phyloP scores from a whole-genome alignment of 2,888 invertebrate genomes.

The Chamaedrilus cognettii region DNA sequence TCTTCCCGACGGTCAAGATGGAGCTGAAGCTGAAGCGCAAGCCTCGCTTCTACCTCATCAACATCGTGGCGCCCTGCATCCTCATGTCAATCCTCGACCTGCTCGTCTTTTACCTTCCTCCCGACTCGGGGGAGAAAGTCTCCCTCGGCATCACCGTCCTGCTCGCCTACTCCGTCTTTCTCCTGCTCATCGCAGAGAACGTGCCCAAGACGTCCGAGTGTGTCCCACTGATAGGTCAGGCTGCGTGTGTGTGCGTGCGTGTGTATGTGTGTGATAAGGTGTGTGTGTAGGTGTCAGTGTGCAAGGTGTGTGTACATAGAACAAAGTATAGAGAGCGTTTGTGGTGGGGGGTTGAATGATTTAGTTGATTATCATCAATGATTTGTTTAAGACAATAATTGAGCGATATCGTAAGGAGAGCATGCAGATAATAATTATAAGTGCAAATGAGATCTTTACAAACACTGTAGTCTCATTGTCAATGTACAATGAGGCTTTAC shows the following conservation, averaged over 20 bases:
- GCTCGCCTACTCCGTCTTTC: conserved; percentile 48
- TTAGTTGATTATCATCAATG: no score
- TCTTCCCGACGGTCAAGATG: conserved; percentile 42
- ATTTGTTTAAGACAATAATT: no score
- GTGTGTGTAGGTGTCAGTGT: no score
- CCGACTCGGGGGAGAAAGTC: conserved; percentile 49
- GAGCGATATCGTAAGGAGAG: no score
- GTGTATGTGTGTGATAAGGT: no score
- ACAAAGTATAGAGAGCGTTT: no score
- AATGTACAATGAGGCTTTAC: no score
- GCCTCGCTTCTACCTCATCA: conserved; percentile 44
- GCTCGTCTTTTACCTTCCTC: conserved; percentile 47
- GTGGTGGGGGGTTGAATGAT: no score
- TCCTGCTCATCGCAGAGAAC: conserved; percentile 47
- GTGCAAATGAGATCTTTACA: no score
- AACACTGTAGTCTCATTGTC: no score
- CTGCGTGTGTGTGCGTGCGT: background rate
- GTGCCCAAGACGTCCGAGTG: conserved; percentile 46
- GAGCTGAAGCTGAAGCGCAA: conserved; percentile 39
- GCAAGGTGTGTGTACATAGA: no score
- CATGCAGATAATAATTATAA: no score
- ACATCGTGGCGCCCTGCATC: conserved; percentile 47
- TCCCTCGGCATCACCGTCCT: conserved; percentile 51
- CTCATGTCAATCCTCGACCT: conserved; percentile 46
- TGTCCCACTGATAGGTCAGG: conserved; percentile 45